Evolutionary conservation across 2,797 vertebrate genomes (phyloP).

Genomic region (Pseudomugil tenellus): DNA sequence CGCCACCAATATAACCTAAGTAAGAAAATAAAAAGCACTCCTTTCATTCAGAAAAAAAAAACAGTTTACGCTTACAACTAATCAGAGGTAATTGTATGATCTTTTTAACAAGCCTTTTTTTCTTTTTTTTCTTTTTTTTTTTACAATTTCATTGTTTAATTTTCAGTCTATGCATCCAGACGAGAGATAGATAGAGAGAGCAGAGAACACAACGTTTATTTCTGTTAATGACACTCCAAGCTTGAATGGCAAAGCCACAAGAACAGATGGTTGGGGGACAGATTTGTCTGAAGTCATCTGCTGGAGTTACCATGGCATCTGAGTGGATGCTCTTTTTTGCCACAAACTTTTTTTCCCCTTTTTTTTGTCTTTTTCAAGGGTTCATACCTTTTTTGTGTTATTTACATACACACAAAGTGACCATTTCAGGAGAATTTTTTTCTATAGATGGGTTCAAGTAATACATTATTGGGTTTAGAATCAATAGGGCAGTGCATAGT

Average conservation of each 20-base stretch:
- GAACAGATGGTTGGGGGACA: slow-evolving; percentile 91
- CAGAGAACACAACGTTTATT: slow-evolving; percentile 98
- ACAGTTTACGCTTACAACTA: slow-evolving; percentile 99
- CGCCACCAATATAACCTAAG: slow-evolving; percentile 99
- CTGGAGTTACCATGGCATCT: slow-evolving; percentile 92
- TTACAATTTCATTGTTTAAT: slow-evolving; percentile 89
- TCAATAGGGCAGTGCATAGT: slow-evolving; percentile 99
- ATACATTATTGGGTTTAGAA: slow-evolving; percentile 98
- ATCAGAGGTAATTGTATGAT: slow-evolving; percentile 99
- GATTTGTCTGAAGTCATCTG: slow-evolving; percentile 89
- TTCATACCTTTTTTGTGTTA: slow-evolving; percentile 88
- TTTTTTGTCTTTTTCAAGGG: slow-evolving; percentile 74
- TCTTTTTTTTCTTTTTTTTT: slow-evolving; percentile 80
- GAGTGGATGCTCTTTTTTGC: slow-evolving; percentile 81
- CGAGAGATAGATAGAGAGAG: slow-evolving; percentile 92
- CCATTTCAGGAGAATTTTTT: slow-evolving; percentile 86
- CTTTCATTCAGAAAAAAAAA: slow-evolving; percentile 96
- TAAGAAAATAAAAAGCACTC: slow-evolving; percentile 99
- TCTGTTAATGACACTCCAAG: slow-evolving; percentile 97
- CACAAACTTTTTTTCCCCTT: slow-evolving; percentile 81
- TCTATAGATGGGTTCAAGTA: slow-evolving; percentile 98
- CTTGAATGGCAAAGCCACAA: slow-evolving; percentile 94
- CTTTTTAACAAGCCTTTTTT: slow-evolving; percentile 98
- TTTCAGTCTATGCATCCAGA: slow-evolving; percentile 99
- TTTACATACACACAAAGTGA: slow-evolving; percentile 95